These are phyloP conservation scores for Astyanax mexicanus DNA, from an alignment of 2,797 vertebrate species.

Conservation along the genomic window DNA sequence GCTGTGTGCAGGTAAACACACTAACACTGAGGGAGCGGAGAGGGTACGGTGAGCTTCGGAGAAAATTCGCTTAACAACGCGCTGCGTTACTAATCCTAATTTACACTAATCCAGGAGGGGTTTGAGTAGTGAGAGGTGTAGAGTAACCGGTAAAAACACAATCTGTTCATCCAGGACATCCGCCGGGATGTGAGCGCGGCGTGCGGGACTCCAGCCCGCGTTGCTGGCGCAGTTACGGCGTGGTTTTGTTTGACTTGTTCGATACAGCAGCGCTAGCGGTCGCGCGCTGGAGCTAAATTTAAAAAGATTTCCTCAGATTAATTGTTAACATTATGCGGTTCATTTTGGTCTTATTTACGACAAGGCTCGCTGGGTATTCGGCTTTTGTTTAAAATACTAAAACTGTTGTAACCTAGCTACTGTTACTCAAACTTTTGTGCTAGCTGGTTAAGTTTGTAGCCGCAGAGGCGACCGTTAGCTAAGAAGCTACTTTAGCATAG, in stretches of 20 bases:
- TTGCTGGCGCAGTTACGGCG: background rate
- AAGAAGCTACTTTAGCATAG: background rate
- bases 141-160: background rate
- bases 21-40: slow-evolving; percentile 23
- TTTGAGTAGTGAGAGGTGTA: background rate
- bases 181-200: background rate
- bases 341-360: too few relatives aligned
- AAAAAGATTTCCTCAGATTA: too few relatives aligned
- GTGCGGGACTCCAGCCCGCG: background rate
- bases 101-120: too few relatives aligned
- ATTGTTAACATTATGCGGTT: too few relatives aligned
- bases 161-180: background rate
- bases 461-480: background rate
- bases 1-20: slow-evolving; percentile 82
- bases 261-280: background rate
- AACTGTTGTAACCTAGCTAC: too few relatives aligned
- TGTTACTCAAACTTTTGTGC: background rate
- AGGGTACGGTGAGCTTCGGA: slow-evolving; percentile 5
- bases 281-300: background rate
- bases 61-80: background rate
- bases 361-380: background rate
- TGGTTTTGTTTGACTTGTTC: slow-evolving; percentile 1
- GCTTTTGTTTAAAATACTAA: too few relatives aligned
- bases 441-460: background rate
- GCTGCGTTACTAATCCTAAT: background rate